These are phyloP conservation scores for Nomada flava DNA, from an alignment of 2,888 invertebrate species.

Conservation along the genomic window DNA sequence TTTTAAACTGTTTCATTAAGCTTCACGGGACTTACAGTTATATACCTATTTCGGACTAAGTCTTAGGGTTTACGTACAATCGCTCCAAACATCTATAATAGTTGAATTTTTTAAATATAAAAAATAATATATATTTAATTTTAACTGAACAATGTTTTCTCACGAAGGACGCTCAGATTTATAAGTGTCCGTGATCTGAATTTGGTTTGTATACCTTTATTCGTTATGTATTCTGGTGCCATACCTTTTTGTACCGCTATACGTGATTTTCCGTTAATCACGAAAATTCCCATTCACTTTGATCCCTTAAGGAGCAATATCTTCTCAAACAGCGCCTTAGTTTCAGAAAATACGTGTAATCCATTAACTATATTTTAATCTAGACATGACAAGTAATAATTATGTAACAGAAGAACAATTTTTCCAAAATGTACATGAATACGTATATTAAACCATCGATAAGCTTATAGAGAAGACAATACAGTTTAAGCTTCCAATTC, in stretches of 20 bases:
- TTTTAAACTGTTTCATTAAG: neutral
- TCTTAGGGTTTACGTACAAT: neutral
- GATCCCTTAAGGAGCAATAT: neutral
- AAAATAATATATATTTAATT: neutral
- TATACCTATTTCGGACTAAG: neutral
- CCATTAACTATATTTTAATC: neutral
- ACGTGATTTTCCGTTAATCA: constrained; percentile 33
- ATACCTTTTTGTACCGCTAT: constrained; percentile 66
- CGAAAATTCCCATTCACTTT: constrained; percentile 15
- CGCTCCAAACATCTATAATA: neutral
- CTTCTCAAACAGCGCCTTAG: neutral
- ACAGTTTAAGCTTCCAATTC: neutral
- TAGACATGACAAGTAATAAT: neutral
- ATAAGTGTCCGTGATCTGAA: neutral
- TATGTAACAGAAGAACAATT: neutral
- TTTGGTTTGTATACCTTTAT: constrained; percentile 15
- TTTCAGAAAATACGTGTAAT: neutral
- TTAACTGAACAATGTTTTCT: neutral
- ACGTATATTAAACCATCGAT: too few relatives aligned
- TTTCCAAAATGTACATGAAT: neutral
- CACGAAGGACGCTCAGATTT: constrained; percentile 10
- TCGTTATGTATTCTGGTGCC: constrained; percentile 64
- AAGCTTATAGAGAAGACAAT: neutral
- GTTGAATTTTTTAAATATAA: neutral
- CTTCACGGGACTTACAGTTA: neutral